These are phyloP conservation scores for Cremastinae sp. DNA, from an alignment of 2,888 invertebrate species.

Conservation along the genomic window DNA sequence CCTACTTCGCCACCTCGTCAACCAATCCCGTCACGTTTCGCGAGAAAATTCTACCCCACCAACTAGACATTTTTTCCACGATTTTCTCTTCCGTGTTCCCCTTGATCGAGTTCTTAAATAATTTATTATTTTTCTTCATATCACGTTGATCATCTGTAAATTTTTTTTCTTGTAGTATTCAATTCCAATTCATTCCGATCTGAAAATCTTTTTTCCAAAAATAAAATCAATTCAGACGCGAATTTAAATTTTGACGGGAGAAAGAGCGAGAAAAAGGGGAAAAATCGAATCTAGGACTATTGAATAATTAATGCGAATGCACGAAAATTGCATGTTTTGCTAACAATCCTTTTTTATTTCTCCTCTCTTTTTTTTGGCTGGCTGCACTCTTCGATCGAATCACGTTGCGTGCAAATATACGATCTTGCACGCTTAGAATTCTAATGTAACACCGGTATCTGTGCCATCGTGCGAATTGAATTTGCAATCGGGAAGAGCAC, in stretches of 20 bases:
- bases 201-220: too few relatives aligned
- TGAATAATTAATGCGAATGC: conserved; percentile 41
- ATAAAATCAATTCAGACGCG: too few relatives aligned
- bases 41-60: conserved; percentile 11
- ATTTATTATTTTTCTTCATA: too few relatives aligned
- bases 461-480: conserved; percentile 59
- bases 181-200: too few relatives aligned
- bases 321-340: conserved; percentile 19
- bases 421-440: conserved; percentile 51
- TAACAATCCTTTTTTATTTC: conserved; percentile 2
- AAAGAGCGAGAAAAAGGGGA: neutral
- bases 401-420: conserved; percentile 30
- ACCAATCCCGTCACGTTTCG: conserved; percentile 41
- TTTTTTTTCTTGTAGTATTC: too few relatives aligned
- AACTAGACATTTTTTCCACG: neutral
- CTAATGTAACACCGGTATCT: conserved; percentile 53
- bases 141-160: too few relatives aligned
- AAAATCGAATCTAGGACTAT: conserved; percentile 2
- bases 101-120: neutral
- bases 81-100: conserved; percentile 8
- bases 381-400: conserved; percentile 9
- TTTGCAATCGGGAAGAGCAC: neutral
- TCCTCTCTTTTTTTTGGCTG: conserved; percentile 2
- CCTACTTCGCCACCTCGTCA: conserved; percentile 9
- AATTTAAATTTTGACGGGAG: too few relatives aligned